Evolutionary conservation across 1,140 invertebrate genomes (phyloP), one percentile per base, ranked within the genome.

Genomic region (Wiebesia pumilae): DNA sequence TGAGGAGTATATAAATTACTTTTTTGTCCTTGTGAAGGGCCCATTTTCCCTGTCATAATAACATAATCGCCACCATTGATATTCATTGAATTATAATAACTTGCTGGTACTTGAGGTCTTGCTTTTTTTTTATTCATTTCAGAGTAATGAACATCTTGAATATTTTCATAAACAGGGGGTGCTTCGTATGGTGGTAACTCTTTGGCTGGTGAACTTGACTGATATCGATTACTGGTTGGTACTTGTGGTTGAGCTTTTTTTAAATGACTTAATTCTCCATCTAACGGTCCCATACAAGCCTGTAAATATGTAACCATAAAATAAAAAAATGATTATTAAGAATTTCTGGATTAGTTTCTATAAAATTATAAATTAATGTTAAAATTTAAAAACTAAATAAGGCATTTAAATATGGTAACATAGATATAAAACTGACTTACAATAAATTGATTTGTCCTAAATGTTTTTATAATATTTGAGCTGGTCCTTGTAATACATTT

Each of bases 101-200:
- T 93, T 3, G 91, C 81, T 30, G 93, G 90, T 4, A 95, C 94
- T 80, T 85, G 84, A 73, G 94, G 94, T 12, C 93, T 93, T 4
- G 94, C 92, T 84, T 94, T 94, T 40, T 92, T 92, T 78, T 93
- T 93, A 54, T 90, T 91, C 47, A 90, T 90, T 47, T 91, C 91
- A 35, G 90, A 87, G n/a, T 90, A 93, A 78, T 93, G 92, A 69
- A 95, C 94, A 67, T 95, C 95, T 87, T 96, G 95, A 62, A 97
- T 94, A 90, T 97, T 97, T 92, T 97, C 96, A 91, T 97, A 97
- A 12, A 97, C 95, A 24, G 96, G 96, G 38, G 95, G 95, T 38
- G 94, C 94, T 89, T 95, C 95, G 82, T 95, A 95, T 0, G 94
- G 94, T 19, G 94, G 94, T 69, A 87, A 40, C 88, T 95, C 94